phyloP scores from a whole-genome alignment of 2,888 invertebrate genomes.

The Apamea anceps region DNA sequence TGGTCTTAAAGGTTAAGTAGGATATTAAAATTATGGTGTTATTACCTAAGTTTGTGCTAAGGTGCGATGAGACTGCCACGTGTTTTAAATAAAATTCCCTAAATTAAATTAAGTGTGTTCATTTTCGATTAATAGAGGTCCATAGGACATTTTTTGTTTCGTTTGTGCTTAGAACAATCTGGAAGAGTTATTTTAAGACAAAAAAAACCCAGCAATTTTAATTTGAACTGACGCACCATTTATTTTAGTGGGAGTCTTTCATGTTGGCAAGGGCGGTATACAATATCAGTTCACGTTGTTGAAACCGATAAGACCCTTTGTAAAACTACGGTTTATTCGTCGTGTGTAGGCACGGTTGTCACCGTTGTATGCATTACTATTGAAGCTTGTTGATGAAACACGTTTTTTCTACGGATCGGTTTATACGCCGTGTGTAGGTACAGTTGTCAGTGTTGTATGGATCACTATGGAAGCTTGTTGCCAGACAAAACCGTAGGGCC shows the following conservation, averaged over 20 bases:
- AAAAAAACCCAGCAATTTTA: too few species aligned
- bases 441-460: too few species aligned
- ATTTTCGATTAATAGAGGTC: background rate
- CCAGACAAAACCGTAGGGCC: too few species aligned
- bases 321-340: too few species aligned
- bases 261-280: conserved; percentile 1
- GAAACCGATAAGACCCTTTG: background rate
- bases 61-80: background rate
- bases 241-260: background rate
- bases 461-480: too few species aligned
- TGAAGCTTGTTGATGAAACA: too few species aligned
- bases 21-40: background rate
- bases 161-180: background rate
- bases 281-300: conserved; percentile 15
- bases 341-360: too few species aligned
- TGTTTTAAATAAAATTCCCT: background rate
- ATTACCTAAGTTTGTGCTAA: background rate
- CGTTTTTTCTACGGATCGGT: too few species aligned
- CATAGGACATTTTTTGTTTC: background rate
- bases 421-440: too few species aligned
- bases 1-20: background rate
- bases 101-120: background rate
- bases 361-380: too few species aligned
- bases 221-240: conserved; percentile 9
- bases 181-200: background rate